Conservation (phyloP, 1,140 invertebrate genomes). For the Achatina immaculata region DNA sequence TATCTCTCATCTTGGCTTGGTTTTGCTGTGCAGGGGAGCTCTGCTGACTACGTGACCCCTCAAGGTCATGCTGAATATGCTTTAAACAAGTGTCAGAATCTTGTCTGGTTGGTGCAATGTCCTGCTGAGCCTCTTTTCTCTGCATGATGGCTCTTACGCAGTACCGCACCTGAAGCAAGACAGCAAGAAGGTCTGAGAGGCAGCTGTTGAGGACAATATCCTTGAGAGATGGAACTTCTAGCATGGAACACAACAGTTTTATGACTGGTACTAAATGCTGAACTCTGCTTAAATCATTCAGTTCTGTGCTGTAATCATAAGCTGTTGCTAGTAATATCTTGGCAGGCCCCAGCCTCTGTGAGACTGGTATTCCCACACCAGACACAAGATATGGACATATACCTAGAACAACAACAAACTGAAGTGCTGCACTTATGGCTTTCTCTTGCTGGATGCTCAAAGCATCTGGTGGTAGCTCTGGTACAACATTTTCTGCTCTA, state of each 20-base stretch:
- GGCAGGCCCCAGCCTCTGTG: conserved; percentile 25
- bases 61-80: background rate
- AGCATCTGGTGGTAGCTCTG: conserved; percentile 5
- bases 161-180: conserved; percentile 12
- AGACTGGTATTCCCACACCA: conserved; percentile 36
- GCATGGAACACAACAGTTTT: conserved; percentile 13
- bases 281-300: conserved; percentile 22
- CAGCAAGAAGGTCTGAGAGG: conserved; percentile 21
- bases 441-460: conserved; percentile 30
- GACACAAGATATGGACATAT: conserved; percentile 24
- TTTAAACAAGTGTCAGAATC: background rate
- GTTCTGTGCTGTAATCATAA: conserved; percentile 16
- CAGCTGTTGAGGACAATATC: conserved; percentile 22
- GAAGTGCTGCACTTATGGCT: conserved; percentile 4
- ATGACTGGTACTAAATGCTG: conserved; percentile 5
- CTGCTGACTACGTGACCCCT: background rate
- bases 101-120: background rate
- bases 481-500: background rate
- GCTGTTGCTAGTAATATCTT: conserved; percentile 32
- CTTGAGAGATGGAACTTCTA: background rate
- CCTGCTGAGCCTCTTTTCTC: background rate
- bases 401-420: conserved; percentile 29
- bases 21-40: background rate
- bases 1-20: background rate
- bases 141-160: background rate